Percentiles rank a stretch among this genome's conserved stretches.
Conservation (phyloP, 2,888 invertebrate genomes). For the Phasia obesa region DNA sequence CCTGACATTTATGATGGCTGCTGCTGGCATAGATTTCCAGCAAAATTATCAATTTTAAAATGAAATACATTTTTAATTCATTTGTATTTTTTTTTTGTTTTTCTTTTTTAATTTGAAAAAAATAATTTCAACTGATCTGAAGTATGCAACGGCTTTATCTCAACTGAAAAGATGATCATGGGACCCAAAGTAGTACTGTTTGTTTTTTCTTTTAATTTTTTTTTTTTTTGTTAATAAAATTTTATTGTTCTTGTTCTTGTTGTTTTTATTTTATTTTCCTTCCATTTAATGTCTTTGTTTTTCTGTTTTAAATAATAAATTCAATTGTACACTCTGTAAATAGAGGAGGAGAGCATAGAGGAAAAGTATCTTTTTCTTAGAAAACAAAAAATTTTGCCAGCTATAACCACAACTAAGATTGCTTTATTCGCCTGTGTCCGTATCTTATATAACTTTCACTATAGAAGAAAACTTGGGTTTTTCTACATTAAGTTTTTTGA, state of each 20-base stretch:
- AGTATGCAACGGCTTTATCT: constrained; percentile 51
- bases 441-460: too few relatives aligned
- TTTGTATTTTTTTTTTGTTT: constrained; percentile 4
- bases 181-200: constrained; percentile 31
- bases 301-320: not conserved
- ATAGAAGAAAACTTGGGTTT: too few relatives aligned
- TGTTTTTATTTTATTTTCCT: constrained; percentile 19
- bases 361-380: not conserved
- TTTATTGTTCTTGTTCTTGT: not conserved
- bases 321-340: not conserved
- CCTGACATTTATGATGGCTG: constrained; percentile 5
- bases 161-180: constrained; percentile 53
- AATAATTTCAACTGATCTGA: constrained; percentile 56
- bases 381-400: too few relatives aligned
- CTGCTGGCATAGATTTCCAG: constrained; percentile 33
- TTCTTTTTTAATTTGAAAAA: constrained; percentile 19
- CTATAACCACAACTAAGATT: too few relatives aligned
- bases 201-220: constrained; percentile 10
- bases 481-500: too few relatives aligned
- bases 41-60: constrained; percentile 59
- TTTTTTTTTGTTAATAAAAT: not conserved
- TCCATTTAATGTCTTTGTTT: not conserved
- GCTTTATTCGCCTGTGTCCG: too few relatives aligned
- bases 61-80: constrained; percentile 45
- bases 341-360: not conserved